These are phyloP conservation scores for Drosophila niveifrons DNA, from an alignment of 2,888 invertebrate genomes.

Conservation along the genomic window DNA sequence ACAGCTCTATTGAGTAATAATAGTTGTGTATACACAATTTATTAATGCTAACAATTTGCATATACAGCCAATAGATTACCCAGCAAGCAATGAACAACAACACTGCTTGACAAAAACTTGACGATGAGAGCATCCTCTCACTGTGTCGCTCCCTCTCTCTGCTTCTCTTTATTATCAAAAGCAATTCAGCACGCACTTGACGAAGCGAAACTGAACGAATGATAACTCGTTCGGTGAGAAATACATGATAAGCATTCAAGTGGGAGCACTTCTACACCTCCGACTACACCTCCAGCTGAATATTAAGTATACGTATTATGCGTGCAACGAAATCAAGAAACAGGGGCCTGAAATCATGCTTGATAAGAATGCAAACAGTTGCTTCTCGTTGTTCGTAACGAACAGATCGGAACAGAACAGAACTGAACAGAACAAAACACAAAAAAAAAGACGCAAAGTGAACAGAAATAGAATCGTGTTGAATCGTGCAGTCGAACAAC, in stretches of 20 bases:
- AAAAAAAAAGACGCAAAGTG: background rate
- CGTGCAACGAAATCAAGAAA: slow-evolving; percentile 44
- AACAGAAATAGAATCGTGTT: background rate
- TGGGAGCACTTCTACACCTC: slow-evolving; percentile 35
- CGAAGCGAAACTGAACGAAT: slow-evolving; percentile 63
- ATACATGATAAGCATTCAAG: slow-evolving; percentile 48
- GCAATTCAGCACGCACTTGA: slow-evolving; percentile 33
- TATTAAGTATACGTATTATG: slow-evolving; percentile 37
- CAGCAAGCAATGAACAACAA: slow-evolving; percentile 25
- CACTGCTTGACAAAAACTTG: slow-evolving; percentile 12
- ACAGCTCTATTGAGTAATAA: background rate
- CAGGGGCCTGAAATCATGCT: slow-evolving; percentile 46
- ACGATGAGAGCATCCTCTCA: slow-evolving; percentile 3
- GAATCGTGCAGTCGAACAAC: background rate
- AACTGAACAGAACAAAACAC: too few species aligned
- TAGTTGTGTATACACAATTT: background rate
- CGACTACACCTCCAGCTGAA: slow-evolving; percentile 23
- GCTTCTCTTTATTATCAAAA: slow-evolving; percentile 4
- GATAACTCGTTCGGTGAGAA: slow-evolving; percentile 54
- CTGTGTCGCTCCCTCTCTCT: background rate
- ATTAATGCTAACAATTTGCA: slow-evolving; percentile 4
- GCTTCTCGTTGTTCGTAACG: slow-evolving; percentile 52
- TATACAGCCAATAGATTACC: slow-evolving; percentile 3
- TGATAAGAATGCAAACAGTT: slow-evolving; percentile 75
- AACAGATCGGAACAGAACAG: slow-evolving; percentile 25